These are phyloP conservation scores for Sinocyclocheilus grahami DNA, from an alignment of 2,113 vertebrate species.

Conservation along the genomic window DNA sequence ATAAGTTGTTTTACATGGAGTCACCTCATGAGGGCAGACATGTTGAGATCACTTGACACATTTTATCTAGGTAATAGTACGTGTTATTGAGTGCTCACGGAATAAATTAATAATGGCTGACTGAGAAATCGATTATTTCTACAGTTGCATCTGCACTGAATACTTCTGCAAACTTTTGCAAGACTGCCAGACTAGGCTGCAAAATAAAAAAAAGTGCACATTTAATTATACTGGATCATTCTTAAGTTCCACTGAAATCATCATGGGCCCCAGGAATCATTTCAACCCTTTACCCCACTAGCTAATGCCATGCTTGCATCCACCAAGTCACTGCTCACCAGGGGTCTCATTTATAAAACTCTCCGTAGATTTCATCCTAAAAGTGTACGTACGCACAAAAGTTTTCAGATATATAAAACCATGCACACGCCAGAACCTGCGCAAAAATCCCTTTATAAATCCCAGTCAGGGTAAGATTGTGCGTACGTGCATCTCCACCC, in stretches of 20 bases:
- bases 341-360: too few relatives aligned
- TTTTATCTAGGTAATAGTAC: neutral
- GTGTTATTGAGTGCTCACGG: neutral
- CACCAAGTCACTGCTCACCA: neutral
- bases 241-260: neutral
- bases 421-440: too few relatives aligned
- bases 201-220: neutral
- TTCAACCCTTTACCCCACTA: neutral
- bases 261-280: neutral
- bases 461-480: too few relatives aligned
- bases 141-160: neutral
- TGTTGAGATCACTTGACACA: neutral
- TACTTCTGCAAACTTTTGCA: neutral
- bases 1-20: neutral
- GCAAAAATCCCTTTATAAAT: too few relatives aligned
- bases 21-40: neutral
- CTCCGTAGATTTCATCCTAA: too few relatives aligned
- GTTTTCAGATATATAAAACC: too few relatives aligned
- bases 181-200: neutral
- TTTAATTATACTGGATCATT: neutral
- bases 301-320: neutral
- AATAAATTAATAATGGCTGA: too few relatives aligned
- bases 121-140: too few relatives aligned
- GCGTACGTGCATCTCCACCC: too few relatives aligned
- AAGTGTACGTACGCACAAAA: too few relatives aligned